phyloP scores from a whole-genome alignment of 1,140 invertebrate species.

The Anadara kagoshimensis region DNA sequence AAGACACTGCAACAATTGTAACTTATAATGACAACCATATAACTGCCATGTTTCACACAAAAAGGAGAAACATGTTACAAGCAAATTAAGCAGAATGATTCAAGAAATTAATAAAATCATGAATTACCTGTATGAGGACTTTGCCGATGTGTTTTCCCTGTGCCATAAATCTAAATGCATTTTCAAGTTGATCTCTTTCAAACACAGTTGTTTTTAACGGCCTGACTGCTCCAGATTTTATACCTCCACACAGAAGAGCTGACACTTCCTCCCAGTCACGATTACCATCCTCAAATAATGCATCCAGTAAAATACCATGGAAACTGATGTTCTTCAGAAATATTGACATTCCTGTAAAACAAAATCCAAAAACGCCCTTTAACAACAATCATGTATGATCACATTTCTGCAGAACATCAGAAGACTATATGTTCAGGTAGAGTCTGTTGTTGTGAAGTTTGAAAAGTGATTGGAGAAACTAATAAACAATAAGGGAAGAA shows the following conservation, averaged over 20 bases:
- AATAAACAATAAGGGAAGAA: no score
- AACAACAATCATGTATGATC: neutral
- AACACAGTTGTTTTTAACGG: slow-evolving; percentile 90
- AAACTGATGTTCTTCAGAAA: slow-evolving; percentile 97
- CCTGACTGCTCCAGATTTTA: slow-evolving; percentile 87
- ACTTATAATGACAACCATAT: no score
- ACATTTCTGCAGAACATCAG: no score
- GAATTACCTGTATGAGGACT: slow-evolving; percentile 89
- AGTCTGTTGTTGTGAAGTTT: no score
- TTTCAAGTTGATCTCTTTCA: slow-evolving; percentile 87
- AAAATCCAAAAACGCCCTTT: no score
- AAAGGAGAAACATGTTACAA: neutral
- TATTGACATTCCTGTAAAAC: slow-evolving; percentile 89
- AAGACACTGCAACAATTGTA: no score
- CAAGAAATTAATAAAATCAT: no score
- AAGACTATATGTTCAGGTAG: no score
- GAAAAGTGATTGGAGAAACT: no score
- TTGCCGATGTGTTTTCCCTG: slow-evolving; percentile 98
- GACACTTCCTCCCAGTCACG: slow-evolving; percentile 84
- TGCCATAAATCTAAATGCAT: slow-evolving; percentile 96
- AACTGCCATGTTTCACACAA: no score
- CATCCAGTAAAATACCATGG: slow-evolving; percentile 96
- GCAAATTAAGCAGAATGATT: neutral
- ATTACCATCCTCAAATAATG: slow-evolving; percentile 85
- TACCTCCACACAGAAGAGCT: slow-evolving; percentile 86